Evolutionary conservation across 2,113 vertebrate genomes (phyloP), one percentile per base, ranked within the genome.

Genomic region (Corythornis cristatus): DNA sequence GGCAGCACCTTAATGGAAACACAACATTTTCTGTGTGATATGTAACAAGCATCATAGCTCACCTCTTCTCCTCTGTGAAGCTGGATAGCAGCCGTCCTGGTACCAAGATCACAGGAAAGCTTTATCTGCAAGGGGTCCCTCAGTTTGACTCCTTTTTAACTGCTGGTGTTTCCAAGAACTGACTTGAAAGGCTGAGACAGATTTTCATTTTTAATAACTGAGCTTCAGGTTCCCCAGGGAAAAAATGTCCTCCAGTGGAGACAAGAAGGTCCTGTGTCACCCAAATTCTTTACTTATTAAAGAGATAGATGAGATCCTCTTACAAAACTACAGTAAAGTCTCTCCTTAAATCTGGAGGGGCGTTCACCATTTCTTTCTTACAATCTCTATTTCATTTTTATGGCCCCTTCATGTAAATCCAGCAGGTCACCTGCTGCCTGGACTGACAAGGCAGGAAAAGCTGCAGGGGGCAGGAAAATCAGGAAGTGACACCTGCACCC

Each of bases 251-350:
- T 94, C 72, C 80, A 86, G 80, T 96, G 94, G 94, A 95, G 93
- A 94, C 95, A 96, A 94, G 95, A 95, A 94, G 88, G 88, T 95
- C 95, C 86, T 90, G 35, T 93, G 78, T 97, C 96, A 95, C 95
- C 95, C 95, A 96, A 95, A 96, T 96, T 92, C 95, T 97, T 98
- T 96, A 96, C 88, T 97, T 97, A 97, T 95, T 97, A 96, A 93
- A 96, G 93, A 96, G 96, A 92, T 81, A 82, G 91, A 76, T 66
- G 93, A 96, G 89, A 96, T 96, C 94, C 87, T 93, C 93, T 96
- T 96, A 93, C 96, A 91, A 95, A 91, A 86, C 57, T 81, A 91
- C 75, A 85, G 73, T 56, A 48, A 83, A 67, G 35, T 57, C 91
- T 88, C 72, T 92, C 60, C 82, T 90, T 93, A 91, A 97, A 95